A percentile compares a stretch with the other conserved stretches of the same genome.
Conservation (phyloP, 2,113 vertebrate species). For the Buteo buteo region DNA sequence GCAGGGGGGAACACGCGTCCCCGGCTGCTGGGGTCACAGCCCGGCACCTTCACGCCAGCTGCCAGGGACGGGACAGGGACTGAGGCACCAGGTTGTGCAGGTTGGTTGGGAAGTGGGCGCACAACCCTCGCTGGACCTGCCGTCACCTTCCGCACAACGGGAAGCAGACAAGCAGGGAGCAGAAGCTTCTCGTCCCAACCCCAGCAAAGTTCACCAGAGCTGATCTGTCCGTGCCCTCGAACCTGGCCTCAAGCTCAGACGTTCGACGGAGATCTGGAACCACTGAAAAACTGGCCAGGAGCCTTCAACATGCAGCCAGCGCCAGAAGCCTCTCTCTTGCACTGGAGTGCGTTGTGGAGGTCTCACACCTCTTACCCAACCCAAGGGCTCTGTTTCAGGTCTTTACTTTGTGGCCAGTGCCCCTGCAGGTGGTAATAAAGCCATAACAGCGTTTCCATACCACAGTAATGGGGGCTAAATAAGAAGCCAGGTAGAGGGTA, state of each 20-base stretch:
- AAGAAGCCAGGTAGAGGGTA: background rate
- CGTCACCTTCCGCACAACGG: rapidly evolving
- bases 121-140: background rate
- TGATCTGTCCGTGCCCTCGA: background rate
- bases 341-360: background rate
- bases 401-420: background rate
- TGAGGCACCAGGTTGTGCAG: background rate
- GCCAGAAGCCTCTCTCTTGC: background rate
- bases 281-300: rapidly evolving
- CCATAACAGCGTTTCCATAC: background rate
- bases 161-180: background rate
- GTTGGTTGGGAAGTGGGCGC: background rate
- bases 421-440: background rate
- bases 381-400: background rate
- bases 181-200: background rate
- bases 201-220: background rate
- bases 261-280: background rate
- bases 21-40: background rate
- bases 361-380: background rate
- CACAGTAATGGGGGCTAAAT: background rate
- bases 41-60: background rate
- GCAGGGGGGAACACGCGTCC: rapidly evolving
- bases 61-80: background rate
- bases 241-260: background rate
- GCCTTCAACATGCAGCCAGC: background rate